Evolutionary conservation across 2,888 invertebrate genomes (phyloP), one percentile per base, ranked within the genome.

Genomic region (Disparrhopalites patrizii): DNA sequence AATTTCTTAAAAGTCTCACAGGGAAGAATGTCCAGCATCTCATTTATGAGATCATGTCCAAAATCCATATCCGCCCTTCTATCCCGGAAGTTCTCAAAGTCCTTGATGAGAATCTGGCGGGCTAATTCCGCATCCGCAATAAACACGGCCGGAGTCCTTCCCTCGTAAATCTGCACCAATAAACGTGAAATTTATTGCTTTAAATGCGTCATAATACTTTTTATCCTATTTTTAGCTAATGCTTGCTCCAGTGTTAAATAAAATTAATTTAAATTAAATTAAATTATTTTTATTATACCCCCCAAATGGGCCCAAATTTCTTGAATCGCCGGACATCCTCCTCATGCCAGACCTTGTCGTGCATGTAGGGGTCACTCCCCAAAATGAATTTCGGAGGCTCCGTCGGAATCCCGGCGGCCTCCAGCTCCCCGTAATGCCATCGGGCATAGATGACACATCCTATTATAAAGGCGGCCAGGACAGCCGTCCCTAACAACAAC

Each of bases 41-140:
- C 64, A 57, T 68, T 68, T 13, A 63, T 61, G 3, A 66, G n/a
- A 25, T 54, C 51, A 60, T 68, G 62, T 51, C 68, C 68, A 64
- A 66, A 66, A 40, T 68, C 56, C n/a, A 51, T 23, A 15, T 8
- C 3, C 25, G 55, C 31, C 1, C 66, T 33, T 10, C 47, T 20
- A 40, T 64, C 52, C n/a, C 51, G 62, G 33, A 68, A 68, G 31
- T 64, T 50, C 4, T 68, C 66, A 10, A 55, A 66, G 31, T 68
- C 66, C 25, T 62, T 68, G 10, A 68, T 66, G 50, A 66, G 30
- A 30, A 68, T 66, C 1, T 58, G 23, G 30, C 62, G 33, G 7
- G 63, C 55, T 20, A 68, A 25, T 18, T 68, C 68, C 3, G 68
- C 50, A 40, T 68, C 68, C 5, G 58, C 62, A 30, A 68, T 33